Base-by-base conservation (phyloP, 2,888 invertebrate species). In the Idaea straminata region DNA sequence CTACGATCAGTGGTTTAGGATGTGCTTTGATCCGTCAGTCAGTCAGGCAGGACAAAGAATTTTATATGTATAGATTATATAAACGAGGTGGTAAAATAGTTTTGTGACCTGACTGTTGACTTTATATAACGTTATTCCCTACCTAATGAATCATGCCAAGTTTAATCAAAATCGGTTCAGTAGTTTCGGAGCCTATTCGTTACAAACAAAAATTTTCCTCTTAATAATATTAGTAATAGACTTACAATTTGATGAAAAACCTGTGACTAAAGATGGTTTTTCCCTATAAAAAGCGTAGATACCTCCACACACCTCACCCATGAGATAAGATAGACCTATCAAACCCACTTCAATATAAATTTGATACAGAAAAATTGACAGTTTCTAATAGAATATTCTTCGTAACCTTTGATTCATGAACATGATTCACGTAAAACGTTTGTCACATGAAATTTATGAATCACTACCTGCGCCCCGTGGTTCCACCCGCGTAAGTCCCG, bases 361-460 rank as follows among this genome's bases (percentile, higher is more conserved):
- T 60, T 13, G 15, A 60, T 34, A 35, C 36, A 35, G 36, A 6
- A 5, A 34, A n/a, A 35, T 59, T 64, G 34, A 64, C 3, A n/a
- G 13, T n/a, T 59, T 59, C n/a, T 58, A 61, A 64, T 64, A 64
- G 47, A 47, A 47, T 10, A 47, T 47, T 47, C 47, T 47, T 47
- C 47, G 47, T 47, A 47, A 47, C 47, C 5, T 47, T 47, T 47
- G 10, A 47, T 47, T 47, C 47, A 47, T 47, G 13, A 47, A 4
- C 2, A 13, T 47, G 47, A 47, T 5, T 47, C 47, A 36, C 61
- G 25, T 35, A 61, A 61, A 61, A 35, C 47, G 13, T 47, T 47
- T 47, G 47, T 47, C 47, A 47, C 47, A 47, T 47, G 5, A 47
- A 13, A 47, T 47, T 7, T 7, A 47, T 47, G 13, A 47, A 13